Evolutionary conservation across 2,113 vertebrate genomes (phyloP), one percentile per base, ranked within the genome.

Genomic region (Lamprotornis superbus): DNA sequence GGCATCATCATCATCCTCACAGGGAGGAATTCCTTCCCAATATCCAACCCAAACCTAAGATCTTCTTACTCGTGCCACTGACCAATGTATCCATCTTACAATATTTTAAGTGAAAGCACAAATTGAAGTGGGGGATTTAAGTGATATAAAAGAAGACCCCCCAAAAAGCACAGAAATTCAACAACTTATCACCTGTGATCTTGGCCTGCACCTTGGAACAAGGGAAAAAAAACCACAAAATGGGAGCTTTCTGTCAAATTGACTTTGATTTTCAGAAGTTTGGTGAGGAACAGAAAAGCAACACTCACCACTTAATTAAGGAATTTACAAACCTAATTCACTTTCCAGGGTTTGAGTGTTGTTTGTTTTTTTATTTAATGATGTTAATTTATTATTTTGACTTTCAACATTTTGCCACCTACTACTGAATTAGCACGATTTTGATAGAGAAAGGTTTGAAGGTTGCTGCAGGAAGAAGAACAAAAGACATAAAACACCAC

Each of bases 51-150:
- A 39, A 74, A 23, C 9, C 13, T 7, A 12, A 42, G 31, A 2
- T 57, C 47, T 50, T 27, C 60, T 35, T 8, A 37, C 24, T 88
- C 1, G 0, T 1, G 25, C 27, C 0, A 2, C 56, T 40, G 75
- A 15, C 0, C 0, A 60, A 30, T 0, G 0, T 5, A 8, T 63
- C n/a, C 0, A 23, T 24, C 49, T 40, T 9, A 1, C 3, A 42
- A 15, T 10, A 7, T 3, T 33, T 47, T 8, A 25, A 40, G 19
- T 6, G 60, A 90, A 55, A 55, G 9, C 10, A 31, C 25, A 27
- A 61, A 49, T 30, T 37, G 10, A 15, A 12, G 50, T 24, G 39
- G 3, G 49, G 35, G 42, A 13, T 77, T 40, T 8, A 44, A 70
- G 19, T 15, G 21, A 4, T 39, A 6, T 37, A 59, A 95, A 89